Evolutionary conservation across 1,140 invertebrate genomes (phyloP).

Genomic region (Drosophila equinoxialis): DNA sequence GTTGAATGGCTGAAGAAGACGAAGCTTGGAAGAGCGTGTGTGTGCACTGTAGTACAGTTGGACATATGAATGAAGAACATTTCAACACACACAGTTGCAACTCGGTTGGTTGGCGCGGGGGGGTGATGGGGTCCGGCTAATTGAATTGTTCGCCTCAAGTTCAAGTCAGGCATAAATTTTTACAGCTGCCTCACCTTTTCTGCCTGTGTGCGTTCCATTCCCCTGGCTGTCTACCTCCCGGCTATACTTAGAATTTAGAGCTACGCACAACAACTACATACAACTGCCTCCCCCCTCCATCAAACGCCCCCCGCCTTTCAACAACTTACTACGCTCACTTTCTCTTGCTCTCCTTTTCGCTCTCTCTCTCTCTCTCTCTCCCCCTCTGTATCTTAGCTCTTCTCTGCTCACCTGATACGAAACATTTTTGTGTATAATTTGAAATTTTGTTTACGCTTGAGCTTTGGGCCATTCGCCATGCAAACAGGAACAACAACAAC

Average conservation of each 20-base stretch:
- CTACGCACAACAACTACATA: not conserved
- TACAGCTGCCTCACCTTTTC: slow-evolving; percentile 14
- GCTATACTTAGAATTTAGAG: slow-evolving; percentile 11
- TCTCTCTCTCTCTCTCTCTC: slow-evolving; percentile 21
- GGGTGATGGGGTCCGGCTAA: slow-evolving; percentile 29
- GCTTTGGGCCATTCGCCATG: slow-evolving; percentile 55
- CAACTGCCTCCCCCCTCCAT: not conserved
- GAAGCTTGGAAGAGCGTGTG: not conserved
- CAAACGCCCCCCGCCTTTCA: too few relatives aligned
- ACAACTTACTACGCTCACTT: too few relatives aligned
- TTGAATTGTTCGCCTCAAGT: slow-evolving; percentile 46
- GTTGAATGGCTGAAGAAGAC: not conserved
- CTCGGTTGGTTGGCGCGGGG: not conserved
- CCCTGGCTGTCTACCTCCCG: slow-evolving; percentile 8
- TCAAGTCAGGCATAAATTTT: slow-evolving; percentile 18
- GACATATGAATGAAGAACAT: slow-evolving; percentile 8
- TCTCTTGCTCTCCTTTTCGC: not conserved
- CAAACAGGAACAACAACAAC: slow-evolving; percentile 29
- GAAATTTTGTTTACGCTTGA: slow-evolving; percentile 73
- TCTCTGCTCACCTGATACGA: slow-evolving; percentile 44
- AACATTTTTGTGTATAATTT: slow-evolving; percentile 59
- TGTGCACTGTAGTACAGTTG: not conserved
- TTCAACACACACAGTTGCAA: slow-evolving; percentile 23
- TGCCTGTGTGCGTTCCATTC: not conserved
- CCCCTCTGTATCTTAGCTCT: slow-evolving; percentile 1